These are phyloP conservation scores for Phycodurus eques DNA, from an alignment of 2,113 vertebrate species.

Conservation along the genomic window DNA sequence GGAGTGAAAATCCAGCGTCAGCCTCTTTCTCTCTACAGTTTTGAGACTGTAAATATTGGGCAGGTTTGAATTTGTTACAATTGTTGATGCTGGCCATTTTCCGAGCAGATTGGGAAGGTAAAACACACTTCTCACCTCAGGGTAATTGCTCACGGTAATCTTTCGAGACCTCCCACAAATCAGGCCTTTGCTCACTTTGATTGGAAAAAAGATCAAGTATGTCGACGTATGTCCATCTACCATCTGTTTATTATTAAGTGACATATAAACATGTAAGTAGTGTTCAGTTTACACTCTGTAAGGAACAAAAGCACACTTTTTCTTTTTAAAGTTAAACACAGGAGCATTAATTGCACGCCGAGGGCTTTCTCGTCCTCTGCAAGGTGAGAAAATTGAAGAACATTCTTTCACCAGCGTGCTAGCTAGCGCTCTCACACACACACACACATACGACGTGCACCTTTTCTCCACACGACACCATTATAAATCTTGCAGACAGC, in stretches of 20 bases:
- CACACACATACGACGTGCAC: slow-evolving; percentile 28
- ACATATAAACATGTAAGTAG: no score
- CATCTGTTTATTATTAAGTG: no score
- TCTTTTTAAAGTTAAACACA: neutral
- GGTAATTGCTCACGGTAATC: no score
- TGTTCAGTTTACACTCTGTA: no score
- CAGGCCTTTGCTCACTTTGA: no score
- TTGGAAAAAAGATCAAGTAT: no score
- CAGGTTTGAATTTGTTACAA: neutral
- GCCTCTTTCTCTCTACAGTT: neutral
- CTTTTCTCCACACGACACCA: slow-evolving; percentile 47
- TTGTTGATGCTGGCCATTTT: no score
- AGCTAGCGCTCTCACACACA: slow-evolving; percentile 25
- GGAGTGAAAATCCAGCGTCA: no score
- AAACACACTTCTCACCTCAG: no score
- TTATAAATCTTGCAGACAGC: slow-evolving; percentile 76
- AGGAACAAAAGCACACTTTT: neutral
- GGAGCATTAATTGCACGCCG: slow-evolving; percentile 33
- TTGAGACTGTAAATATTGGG: neutral
- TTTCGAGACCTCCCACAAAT: no score
- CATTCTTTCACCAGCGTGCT: slow-evolving; percentile 47
- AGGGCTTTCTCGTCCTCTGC: slow-evolving; percentile 45
- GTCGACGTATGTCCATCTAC: no score
- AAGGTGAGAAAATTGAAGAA: slow-evolving; percentile 60
- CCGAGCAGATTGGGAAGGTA: no score